phyloP scores from a whole-genome alignment of 2,888 invertebrate genomes.

The Ramazzottius varieornatus region DNA sequence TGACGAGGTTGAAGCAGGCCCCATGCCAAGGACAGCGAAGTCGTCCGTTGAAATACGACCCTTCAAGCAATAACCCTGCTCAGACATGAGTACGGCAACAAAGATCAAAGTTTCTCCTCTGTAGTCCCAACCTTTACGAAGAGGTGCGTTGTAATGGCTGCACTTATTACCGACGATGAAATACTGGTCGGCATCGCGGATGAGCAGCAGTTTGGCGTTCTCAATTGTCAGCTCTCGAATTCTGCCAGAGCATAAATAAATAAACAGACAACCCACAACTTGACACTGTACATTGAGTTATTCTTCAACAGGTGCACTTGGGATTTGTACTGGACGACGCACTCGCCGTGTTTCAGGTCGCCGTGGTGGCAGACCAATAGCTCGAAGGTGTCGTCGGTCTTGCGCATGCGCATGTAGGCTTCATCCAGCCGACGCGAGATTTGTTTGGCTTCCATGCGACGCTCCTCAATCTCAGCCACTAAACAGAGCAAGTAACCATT shows the following conservation, averaged over 20 bases:
- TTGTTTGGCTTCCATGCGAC: slow-evolving; percentile 1
- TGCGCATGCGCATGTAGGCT: neutral
- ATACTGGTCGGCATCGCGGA: neutral
- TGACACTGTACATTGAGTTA: too few relatives aligned
- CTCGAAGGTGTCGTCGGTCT: neutral
- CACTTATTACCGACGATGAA: neutral
- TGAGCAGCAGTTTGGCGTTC: neutral
- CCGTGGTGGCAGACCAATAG: neutral
- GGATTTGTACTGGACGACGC: too few relatives aligned
- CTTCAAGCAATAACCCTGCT: slow-evolving; percentile 11
- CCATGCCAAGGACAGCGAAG: slow-evolving; percentile 90
- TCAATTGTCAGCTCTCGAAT: neutral
- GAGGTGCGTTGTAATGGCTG: neutral
- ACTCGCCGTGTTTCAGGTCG: slow-evolving; percentile 1
- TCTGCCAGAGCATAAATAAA: neutral
- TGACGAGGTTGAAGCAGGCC: slow-evolving; percentile 63
- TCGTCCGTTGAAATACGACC: slow-evolving; percentile 52
- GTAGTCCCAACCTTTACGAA: neutral
- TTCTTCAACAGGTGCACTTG: too few relatives aligned
- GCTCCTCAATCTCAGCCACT: neutral
- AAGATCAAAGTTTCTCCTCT: neutral
- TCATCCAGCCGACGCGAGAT: neutral
- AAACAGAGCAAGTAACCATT: neutral
- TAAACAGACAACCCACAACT: neutral
- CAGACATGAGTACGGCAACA: too few relatives aligned